Base-by-base conservation (phyloP, 2,888 invertebrate genomes). In the Meandrusa payeni region DNA sequence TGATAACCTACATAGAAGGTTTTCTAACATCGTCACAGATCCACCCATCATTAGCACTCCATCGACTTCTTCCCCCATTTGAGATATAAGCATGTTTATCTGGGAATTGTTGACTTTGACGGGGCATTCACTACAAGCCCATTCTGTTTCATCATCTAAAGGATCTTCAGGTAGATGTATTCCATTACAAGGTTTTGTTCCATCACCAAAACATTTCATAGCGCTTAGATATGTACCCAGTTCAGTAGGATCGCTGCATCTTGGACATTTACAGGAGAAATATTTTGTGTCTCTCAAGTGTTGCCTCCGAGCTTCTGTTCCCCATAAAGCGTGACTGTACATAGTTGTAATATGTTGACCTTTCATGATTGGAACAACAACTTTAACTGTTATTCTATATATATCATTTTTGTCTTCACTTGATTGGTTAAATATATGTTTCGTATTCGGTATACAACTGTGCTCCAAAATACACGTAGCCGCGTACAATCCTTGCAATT, bases 321-420 rank as follows among this genome's bases (percentile, higher is more conserved):
- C 94, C 96, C 96, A 96, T 46, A 97, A 75, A 5, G 95, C 94
- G 64, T 96, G 95, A 2, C 95, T 95, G 59, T 96, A 97, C 90
- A 94, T 95, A 1, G 96, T 96, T 4, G 92, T 91, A 19, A 97
- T 88, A 63, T 95, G 93, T 24, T 92, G 90, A 0, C 93, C 94
- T 69, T 91, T 92, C 50, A 87, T 76, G 13, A 95, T 91, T 0
- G 91, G 87, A 7, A 91, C 72, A 0, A 93, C 91, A 0, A 93
- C 92, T 54, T 90, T 90, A 1, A 95, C 88, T 0, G 89, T 90
- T 19, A 95, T 93, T 63, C 88, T 91, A 49, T 90, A 94, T 12
- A 90, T 67, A 38, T 88, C 86, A 48, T 79, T 80, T 39, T 78
- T 87, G 19, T 90, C 89, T 41, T 90, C 83, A 20, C 77, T 71